These are phyloP conservation scores for Malurus cyaneus DNA, from an alignment of 2,113 vertebrate species.

Conservation along the genomic window DNA sequence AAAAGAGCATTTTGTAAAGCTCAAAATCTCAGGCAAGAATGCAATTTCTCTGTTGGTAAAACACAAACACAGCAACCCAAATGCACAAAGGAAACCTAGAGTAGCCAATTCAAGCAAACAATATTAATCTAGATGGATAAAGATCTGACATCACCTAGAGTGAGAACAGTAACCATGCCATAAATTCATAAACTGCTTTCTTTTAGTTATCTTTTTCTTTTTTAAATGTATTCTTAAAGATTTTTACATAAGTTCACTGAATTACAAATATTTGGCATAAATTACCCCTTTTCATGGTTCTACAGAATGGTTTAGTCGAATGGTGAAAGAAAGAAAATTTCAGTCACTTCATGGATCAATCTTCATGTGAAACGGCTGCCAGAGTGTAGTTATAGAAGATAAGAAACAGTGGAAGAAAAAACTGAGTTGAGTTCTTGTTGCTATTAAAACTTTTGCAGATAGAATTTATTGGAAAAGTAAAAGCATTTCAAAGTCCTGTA, in stretches of 20 bases:
- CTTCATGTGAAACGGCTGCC: not conserved
- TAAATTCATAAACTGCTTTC: not conserved
- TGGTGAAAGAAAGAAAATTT: not conserved
- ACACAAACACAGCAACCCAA: not conserved
- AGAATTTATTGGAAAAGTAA: not conserved
- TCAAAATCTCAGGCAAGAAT: not conserved
- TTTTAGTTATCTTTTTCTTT: not conserved
- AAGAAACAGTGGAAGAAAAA: not conserved
- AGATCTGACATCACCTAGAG: not conserved
- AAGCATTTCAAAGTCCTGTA: not conserved
- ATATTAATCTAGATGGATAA: not conserved
- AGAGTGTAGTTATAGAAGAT: not conserved
- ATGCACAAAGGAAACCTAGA: not conserved
- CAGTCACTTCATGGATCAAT: not conserved
- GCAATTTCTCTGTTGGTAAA: not conserved
- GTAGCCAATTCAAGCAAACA: not conserved
- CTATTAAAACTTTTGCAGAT: not conserved
- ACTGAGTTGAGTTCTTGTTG: not conserved
- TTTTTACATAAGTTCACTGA: not conserved
- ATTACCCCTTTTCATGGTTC: not conserved
- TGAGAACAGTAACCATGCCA: not conserved
- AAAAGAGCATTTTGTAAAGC: not conserved
- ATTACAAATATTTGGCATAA: not conserved
- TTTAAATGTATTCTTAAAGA: not conserved
- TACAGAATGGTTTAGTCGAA: not conserved